A percentile compares a stretch with the other conserved stretches of the same genome.
Conservation (phyloP, 1,140 invertebrate genomes). For the Calliopsis andreniformis region DNA sequence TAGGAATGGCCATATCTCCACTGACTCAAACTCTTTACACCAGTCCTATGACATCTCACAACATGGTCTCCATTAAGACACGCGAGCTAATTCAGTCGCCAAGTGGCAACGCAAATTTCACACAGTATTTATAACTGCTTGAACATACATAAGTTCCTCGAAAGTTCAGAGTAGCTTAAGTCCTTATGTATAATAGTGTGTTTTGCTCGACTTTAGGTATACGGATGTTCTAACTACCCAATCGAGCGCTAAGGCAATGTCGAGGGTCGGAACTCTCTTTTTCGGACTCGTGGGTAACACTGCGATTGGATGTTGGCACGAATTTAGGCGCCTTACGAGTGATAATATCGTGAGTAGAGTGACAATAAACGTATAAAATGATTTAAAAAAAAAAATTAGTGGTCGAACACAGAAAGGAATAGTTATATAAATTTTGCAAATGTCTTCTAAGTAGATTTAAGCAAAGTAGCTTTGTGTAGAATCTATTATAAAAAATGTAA, state of each 20-base stretch:
- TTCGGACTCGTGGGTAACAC: conserved; percentile 69
- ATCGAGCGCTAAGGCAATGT: conserved; percentile 72
- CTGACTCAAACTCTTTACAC: conserved; percentile 64
- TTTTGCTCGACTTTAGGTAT: neutral
- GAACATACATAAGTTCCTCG: no score
- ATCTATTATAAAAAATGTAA: no score
- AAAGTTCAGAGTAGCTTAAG: no score
- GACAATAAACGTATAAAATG: neutral
- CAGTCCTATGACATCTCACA: conserved; percentile 72
- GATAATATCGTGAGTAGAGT: neutral
- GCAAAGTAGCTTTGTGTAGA: no score
- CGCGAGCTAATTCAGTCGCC: conserved; percentile 54
- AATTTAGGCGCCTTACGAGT: accelerated
- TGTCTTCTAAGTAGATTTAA: no score
- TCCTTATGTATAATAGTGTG: no score
- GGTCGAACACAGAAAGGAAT: no score
- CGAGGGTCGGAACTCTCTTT: conserved; percentile 69
- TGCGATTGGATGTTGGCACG: conserved; percentile 76
- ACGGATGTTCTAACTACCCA: conserved; percentile 71
- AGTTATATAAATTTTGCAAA: no score
- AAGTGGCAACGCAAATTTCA: conserved; percentile 4
- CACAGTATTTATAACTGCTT: no score
- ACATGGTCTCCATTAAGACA: conserved; percentile 67
- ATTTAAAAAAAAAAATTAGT: no score
- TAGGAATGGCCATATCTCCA: conserved; percentile 74